Percentiles rank a stretch among this genome's conserved stretches.
Evolutionary conservation across 2,888 invertebrate species (phyloP).

Genomic region (Nudaria mundana): DNA sequence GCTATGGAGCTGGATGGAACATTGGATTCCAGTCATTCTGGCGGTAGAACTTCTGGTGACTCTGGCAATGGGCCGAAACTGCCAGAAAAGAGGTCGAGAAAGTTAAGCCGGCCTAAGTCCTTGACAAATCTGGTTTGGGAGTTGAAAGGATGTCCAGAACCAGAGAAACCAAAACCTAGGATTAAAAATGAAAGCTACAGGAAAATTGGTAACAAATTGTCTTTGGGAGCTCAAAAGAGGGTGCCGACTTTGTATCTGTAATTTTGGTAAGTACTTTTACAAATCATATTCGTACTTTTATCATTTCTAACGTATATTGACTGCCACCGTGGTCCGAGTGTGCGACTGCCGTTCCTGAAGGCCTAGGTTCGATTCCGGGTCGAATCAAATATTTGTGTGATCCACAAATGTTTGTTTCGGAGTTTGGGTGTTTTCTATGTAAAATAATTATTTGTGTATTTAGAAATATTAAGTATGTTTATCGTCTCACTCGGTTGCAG

Average conservation of each 20-base stretch:
- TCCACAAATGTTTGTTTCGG: too few relatives aligned
- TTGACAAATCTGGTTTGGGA: constrained; percentile 95
- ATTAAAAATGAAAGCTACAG: constrained; percentile 76
- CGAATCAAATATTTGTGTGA: too few relatives aligned
- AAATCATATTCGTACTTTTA: neutral
- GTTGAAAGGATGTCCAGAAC: constrained; percentile 73
- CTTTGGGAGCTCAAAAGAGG: constrained; percentile 77
- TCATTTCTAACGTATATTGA: too few relatives aligned
- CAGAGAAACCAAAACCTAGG: constrained; percentile 74
- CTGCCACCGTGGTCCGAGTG: too few relatives aligned
- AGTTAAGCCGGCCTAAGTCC: constrained; percentile 91
- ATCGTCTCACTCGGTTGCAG: too few relatives aligned
- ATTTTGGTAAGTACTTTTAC: constrained; percentile 52
- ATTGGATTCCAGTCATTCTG: constrained; percentile 94
- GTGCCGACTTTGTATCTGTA: constrained; percentile 81
- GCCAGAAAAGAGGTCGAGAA: constrained; percentile 90
- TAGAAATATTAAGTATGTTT: too few relatives aligned
- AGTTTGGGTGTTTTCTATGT: too few relatives aligned
- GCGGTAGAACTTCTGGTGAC: constrained; percentile 92
- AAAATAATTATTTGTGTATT: too few relatives aligned
- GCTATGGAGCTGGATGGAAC: constrained; percentile 90
- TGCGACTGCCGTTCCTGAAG: too few relatives aligned
- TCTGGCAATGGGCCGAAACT: constrained; percentile 89
- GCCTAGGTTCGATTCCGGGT: too few relatives aligned
- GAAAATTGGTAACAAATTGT: constrained; percentile 76